phyloP scores from a whole-genome alignment of 2,113 vertebrate species.

The Acinonyx jubatus region DNA sequence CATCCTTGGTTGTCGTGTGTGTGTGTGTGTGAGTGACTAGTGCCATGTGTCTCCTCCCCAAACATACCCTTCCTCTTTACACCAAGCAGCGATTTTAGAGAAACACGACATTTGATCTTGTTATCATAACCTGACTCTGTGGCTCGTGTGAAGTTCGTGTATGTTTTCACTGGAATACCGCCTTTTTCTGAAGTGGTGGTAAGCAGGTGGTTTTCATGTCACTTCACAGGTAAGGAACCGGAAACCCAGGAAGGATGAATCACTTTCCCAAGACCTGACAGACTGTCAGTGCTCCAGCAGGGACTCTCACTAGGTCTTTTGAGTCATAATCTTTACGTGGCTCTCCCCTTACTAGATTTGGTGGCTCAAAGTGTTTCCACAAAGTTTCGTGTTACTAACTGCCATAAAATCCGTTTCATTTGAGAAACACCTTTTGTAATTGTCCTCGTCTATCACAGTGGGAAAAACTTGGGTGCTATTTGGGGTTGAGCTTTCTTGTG shows the following conservation, averaged over 20 bases:
- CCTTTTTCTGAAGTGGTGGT: not conserved
- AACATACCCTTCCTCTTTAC: not conserved
- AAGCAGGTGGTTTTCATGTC: not conserved
- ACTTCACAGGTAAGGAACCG: not conserved
- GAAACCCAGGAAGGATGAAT: not conserved
- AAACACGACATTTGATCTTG: not conserved
- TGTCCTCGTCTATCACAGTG: not conserved
- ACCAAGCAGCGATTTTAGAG: not conserved
- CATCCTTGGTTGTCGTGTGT: not conserved
- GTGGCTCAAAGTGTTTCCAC: not conserved
- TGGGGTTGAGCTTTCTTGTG: not conserved
- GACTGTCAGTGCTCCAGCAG: not conserved
- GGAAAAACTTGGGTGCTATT: not conserved
- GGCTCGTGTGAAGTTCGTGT: not conserved
- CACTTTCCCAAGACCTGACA: not conserved
- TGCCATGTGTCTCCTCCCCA: not conserved
- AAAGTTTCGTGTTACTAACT: not conserved
- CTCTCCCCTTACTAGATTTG: not conserved
- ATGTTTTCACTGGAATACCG: not conserved
- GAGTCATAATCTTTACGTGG: not conserved
- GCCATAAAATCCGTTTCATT: not conserved
- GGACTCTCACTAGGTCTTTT: not conserved
- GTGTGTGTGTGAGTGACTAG: not conserved
- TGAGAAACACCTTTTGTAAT: not conserved
- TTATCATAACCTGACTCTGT: not conserved